Percentiles rank a stretch among this genome's conserved stretches.
phyloP scores from a whole-genome alignment of 2,888 invertebrate species.

The Allacma fusca region DNA sequence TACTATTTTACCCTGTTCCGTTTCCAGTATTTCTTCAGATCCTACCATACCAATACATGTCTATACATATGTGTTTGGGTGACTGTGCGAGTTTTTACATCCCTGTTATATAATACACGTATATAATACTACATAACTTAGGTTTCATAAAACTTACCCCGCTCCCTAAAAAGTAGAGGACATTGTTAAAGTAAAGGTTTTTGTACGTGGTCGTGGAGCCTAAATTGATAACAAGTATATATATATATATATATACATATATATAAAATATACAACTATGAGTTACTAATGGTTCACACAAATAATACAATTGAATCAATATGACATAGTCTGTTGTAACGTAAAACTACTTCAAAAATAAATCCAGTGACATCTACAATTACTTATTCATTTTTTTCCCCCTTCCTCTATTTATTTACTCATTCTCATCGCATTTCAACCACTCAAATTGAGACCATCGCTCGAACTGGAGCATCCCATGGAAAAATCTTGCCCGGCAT shows the following conservation, averaged over 20 bases:
- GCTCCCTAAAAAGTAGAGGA: neutral
- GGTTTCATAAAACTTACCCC: conserved; percentile 6
- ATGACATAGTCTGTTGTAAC: conserved; percentile 33
- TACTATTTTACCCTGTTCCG: too few species aligned
- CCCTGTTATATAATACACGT: conserved; percentile 5
- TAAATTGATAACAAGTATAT: conserved; percentile 20
- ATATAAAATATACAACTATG: conserved; percentile 8
- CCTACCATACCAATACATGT: neutral
- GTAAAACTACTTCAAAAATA: conserved; percentile 32
- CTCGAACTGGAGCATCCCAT: too few species aligned
- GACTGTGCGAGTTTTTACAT: conserved; percentile 9
- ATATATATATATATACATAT: conserved; percentile 31
- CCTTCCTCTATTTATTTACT: neutral
- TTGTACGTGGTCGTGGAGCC: conserved; percentile 26
- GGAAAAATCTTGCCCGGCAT: too few species aligned
- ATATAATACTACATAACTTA: conserved; percentile 8
- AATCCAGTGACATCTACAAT: conserved; percentile 34
- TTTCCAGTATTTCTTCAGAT: neutral
- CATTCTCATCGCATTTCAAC: too few species aligned
- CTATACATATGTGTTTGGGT: neutral
- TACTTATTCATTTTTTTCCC: too few species aligned
- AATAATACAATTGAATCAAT: conserved; percentile 12
- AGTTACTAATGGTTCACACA: conserved; percentile 11
- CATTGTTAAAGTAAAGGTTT: conserved; percentile 10
- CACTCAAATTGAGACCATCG: too few species aligned